Evolutionary conservation across 2,797 vertebrate species (phyloP), one percentile per base, ranked within the genome.

Genomic region (Mus minutoides): DNA sequence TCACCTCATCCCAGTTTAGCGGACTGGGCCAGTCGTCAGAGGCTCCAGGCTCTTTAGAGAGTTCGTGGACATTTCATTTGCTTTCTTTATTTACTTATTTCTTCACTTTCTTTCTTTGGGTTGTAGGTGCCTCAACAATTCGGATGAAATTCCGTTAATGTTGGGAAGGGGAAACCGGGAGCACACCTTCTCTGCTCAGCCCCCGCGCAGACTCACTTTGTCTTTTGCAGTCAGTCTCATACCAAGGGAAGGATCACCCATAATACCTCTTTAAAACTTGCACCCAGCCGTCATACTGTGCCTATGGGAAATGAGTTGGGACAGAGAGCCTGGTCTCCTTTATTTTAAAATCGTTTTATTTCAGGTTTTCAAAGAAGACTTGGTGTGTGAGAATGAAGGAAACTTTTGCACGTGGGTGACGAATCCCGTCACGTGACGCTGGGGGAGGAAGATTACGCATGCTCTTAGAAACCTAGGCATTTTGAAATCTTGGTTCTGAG

Each of bases 241-340:
- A 58, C 64, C 5, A 77, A 95, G 83, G 89, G 71, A 94, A 94
- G 94, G 77, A 76, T 82, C 88, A 87, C n/a, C 49, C 76, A n/a
- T 62, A 60, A 52, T 49, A 46, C 67, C 52, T 92, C 92, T 83
- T 95, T 76, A 90, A 91, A 94, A 78, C 22, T 13, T 71, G 93
- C 91, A 94, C 92, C 92, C 49, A 76, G 91, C 77, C 88, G 83
- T 87, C 96, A 85, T 69, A 69, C 37, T 96, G 89, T 91, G 71
- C 31, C 82, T 89, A 56, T 31, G 88, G 90, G 79, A 95, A 92
- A 76, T 71, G 64, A 90, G 69, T 79, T 96, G 90, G 88, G 89
- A 90, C 76, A 92, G 92, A 88, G n/a, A 92, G 84, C 77, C 87
- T 96, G 86, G 69, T 96, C 95, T 96, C 71, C 60, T 97, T 94